phyloP scores from a whole-genome alignment of 1,140 invertebrate genomes.

The Lutraria rhynchaena region DNA sequence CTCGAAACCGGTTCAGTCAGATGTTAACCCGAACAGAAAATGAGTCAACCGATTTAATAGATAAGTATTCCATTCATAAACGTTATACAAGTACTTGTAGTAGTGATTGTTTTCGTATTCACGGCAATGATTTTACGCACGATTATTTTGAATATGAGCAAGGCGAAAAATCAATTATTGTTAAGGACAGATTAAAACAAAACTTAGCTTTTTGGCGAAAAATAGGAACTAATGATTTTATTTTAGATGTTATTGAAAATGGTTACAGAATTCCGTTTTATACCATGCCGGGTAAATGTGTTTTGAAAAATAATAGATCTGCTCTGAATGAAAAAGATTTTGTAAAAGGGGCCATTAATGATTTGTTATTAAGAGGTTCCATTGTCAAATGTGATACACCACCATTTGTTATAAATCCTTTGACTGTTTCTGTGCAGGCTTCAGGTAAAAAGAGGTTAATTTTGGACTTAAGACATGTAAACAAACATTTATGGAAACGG shows the following conservation, averaged over 20 bases:
- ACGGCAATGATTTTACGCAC: not conserved
- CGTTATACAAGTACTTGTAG: not conserved
- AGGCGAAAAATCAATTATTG: not conserved
- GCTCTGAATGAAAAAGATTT: slow-evolving; percentile 7
- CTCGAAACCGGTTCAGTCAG: not conserved
- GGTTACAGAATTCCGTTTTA: slow-evolving; percentile 46
- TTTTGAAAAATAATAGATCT: slow-evolving; percentile 25
- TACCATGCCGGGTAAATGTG: not conserved
- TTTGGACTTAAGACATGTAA: slow-evolving; percentile 44
- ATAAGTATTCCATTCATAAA: slow-evolving; percentile 39
- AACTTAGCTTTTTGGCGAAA: slow-evolving; percentile 9
- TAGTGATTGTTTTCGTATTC: not conserved
- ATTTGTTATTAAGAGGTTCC: slow-evolving; percentile 22
- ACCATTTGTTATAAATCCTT: not conserved
- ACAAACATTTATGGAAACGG: slow-evolving; percentile 35
- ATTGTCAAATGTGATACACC: not conserved
- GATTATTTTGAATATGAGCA: slow-evolving; percentile 23
- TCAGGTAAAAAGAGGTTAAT: slow-evolving; percentile 32
- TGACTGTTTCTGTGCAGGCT: slow-evolving; percentile 2
- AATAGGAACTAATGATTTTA: not conserved
- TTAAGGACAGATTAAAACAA: slow-evolving; percentile 29
- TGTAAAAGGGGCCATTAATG: slow-evolving; percentile 7
- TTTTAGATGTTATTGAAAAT: slow-evolving; percentile 33
- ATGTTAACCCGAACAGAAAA: not conserved
- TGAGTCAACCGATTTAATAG: slow-evolving; percentile 3